phyloP scores from a whole-genome alignment of 2,888 invertebrate genomes.

The Drosophila sordidula region DNA sequence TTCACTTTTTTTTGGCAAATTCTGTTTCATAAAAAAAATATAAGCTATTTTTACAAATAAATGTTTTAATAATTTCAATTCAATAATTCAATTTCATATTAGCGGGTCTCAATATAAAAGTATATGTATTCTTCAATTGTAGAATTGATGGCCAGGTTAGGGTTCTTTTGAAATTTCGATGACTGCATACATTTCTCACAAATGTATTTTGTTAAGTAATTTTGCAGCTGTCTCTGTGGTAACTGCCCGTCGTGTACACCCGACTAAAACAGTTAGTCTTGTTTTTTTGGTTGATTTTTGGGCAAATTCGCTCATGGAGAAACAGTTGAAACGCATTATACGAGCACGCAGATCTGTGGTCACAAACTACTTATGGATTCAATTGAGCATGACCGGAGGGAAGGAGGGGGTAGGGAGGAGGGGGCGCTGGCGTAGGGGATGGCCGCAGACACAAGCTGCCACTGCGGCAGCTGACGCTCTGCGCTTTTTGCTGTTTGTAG shows the following conservation, averaged over 20 bases:
- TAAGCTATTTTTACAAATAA: no score
- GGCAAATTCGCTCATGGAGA: conserved; percentile 69
- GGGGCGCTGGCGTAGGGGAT: neutral
- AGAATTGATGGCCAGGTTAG: no score
- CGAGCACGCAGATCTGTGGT: conserved; percentile 76
- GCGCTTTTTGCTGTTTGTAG: conserved; percentile 28
- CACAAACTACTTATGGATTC: conserved; percentile 80
- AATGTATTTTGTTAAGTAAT: no score
- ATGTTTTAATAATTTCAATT: no score
- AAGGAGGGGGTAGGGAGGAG: neutral
- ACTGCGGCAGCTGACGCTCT: conserved; percentile 67
- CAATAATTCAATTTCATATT: no score
- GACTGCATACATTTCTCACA: no score
- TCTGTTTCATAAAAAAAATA: no score
- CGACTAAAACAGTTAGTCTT: neutral
- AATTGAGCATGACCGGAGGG: conserved; percentile 70
- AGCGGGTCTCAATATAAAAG: no score
- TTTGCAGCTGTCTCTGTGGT: conserved; percentile 1
- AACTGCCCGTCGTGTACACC: neutral
- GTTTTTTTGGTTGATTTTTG: conserved; percentile 29
- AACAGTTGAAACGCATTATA: conserved; percentile 78
- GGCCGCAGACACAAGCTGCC: conserved; percentile 35
- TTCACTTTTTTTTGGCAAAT: no score
- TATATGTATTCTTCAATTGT: no score
- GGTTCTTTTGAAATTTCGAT: no score